Conservation (phyloP, 53 echinoderm and acorn worm genomes). For the Echinarachnius parma region DNA sequence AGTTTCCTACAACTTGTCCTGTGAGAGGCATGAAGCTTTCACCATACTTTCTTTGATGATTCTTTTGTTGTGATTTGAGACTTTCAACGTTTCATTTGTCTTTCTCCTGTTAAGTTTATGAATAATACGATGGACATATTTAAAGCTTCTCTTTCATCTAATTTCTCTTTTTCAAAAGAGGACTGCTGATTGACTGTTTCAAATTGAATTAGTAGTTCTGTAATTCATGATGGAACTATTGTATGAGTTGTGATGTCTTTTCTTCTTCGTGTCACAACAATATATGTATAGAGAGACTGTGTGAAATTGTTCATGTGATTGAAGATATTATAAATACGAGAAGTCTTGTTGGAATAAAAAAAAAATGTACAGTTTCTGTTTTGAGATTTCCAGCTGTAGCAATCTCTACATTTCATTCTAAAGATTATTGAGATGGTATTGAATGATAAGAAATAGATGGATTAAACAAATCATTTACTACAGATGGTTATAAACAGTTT, state of each 20-base stretch:
- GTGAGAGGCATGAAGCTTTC: no score
- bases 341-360: slow-evolving; percentile 16
- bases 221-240: no score
- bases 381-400: no score
- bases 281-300: slow-evolving; percentile 40
- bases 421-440: no score
- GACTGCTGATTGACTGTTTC: slow-evolving; percentile 9
- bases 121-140: slow-evolving; percentile 12
- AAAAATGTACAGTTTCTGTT: slow-evolving; percentile 41
- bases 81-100: slow-evolving; percentile 22
- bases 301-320: slow-evolving; percentile 18
- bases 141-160: background rate
- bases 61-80: slow-evolving; percentile 7
- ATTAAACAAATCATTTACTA: no score
- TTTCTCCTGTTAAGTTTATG: slow-evolving; percentile 16
- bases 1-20: no score
- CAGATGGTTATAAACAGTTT: no score
- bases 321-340: slow-evolving; percentile 5
- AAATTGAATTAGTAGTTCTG: no score
- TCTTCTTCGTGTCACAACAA: slow-evolving; percentile 1
- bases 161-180: background rate
- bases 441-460: no score
- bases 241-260: slow-evolving; percentile 1
- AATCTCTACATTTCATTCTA: no score
- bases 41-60: background rate